Conservation (phyloP, 2,888 invertebrate species). For the Ecdyonurus torrentis region DNA sequence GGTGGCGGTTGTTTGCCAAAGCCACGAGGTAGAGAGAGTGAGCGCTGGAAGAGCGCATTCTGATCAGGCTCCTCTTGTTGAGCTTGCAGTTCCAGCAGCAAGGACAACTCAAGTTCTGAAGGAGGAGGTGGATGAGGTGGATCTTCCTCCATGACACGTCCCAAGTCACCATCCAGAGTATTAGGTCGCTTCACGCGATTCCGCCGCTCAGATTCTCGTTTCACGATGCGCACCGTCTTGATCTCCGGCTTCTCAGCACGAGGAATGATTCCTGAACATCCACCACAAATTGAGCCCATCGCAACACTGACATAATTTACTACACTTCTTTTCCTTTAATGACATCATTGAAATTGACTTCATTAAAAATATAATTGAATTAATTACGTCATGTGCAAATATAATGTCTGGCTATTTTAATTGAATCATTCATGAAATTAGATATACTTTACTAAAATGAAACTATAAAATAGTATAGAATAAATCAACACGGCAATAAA, state of each 20-base stretch:
- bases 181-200: conserved; percentile 50
- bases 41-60: conserved; percentile 25
- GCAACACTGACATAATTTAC: too few species aligned
- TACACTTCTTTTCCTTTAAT: too few species aligned
- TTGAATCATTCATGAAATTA: too few species aligned
- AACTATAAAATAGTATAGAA: too few species aligned
- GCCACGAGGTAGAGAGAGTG: conserved; percentile 28
- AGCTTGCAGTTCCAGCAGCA: conserved; percentile 16
- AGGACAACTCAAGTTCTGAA: conserved; percentile 15
- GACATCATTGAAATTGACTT: too few species aligned
- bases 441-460: too few species aligned
- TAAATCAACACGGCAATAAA: too few species aligned
- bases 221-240: conserved; percentile 85
- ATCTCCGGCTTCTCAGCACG: conserved; percentile 64
- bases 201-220: conserved; percentile 74
- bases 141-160: conserved; percentile 23
- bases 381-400: too few species aligned
- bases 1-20: conserved; percentile 25
- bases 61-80: conserved; percentile 3
- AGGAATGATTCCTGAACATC: conserved; percentile 41
- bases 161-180: conserved; percentile 4
- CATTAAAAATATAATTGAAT: too few species aligned
- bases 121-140: conserved; percentile 4
- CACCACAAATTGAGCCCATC: not conserved
- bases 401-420: too few species aligned